phyloP scores from a whole-genome alignment of 2,797 vertebrate genomes.

The Micropoecilia bifurca region DNA sequence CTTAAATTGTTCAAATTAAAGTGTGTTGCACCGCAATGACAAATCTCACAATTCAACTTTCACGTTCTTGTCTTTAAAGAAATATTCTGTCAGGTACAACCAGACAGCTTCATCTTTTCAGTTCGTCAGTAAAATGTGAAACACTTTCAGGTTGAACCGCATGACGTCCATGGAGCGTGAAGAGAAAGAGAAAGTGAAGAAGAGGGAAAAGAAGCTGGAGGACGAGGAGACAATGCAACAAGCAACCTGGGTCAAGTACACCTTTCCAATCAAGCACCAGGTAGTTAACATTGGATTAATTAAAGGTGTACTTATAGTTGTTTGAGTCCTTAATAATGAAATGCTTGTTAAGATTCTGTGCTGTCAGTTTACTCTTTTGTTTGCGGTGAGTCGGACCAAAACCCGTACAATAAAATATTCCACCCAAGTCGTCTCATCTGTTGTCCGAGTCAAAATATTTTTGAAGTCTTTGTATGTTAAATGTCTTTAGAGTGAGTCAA shows the following conservation, averaged over 20 bases:
- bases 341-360: not conserved
- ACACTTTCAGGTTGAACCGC: constrained; percentile 83
- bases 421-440: not conserved
- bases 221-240: constrained; percentile 98
- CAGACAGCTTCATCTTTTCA: not conserved
- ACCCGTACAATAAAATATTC: not conserved
- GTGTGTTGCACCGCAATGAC: not conserved
- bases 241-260: constrained; percentile 98
- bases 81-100: not conserved
- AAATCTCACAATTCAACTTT: not conserved
- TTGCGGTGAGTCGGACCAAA: not conserved
- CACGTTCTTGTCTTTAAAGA: not conserved
- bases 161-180: constrained; percentile 98
- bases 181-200: constrained; percentile 97
- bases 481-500: not conserved
- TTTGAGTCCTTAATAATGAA: not conserved
- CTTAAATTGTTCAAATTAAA: not conserved
- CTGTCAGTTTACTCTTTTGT: not conserved
- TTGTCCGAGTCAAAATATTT: not conserved
- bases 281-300: constrained; percentile 66
- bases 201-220: constrained; percentile 96
- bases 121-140: not conserved
- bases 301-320: not conserved
- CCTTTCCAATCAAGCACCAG: constrained; percentile 98
- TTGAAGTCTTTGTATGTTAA: not conserved